phyloP scores from a whole-genome alignment of 2,113 vertebrate genomes.

The Mus musculus region GRCm39 chr11:36139501-36140000 shows the following conservation, averaged over 20 bases:
- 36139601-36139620: neutral
- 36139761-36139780: neutral
- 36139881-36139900: neutral
- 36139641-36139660: neutral
- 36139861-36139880: neutral
- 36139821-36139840: neutral
- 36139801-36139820: neutral
- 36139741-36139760: neutral
- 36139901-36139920: neutral
- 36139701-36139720: neutral
- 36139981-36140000: neutral
- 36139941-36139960: neutral
- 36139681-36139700: neutral
- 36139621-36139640: neutral
- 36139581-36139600: neutral
- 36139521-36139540: neutral
- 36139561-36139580: neutral
- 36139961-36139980: neutral
- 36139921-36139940: neutral
- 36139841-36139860: neutral
- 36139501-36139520: neutral
- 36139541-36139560: neutral
- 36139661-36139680: neutral
- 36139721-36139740: neutral
- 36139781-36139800: neutral